These are phyloP conservation scores for Anguilla megastoma DNA, from an alignment of 2,797 vertebrate genomes.

Conservation along the genomic window DNA sequence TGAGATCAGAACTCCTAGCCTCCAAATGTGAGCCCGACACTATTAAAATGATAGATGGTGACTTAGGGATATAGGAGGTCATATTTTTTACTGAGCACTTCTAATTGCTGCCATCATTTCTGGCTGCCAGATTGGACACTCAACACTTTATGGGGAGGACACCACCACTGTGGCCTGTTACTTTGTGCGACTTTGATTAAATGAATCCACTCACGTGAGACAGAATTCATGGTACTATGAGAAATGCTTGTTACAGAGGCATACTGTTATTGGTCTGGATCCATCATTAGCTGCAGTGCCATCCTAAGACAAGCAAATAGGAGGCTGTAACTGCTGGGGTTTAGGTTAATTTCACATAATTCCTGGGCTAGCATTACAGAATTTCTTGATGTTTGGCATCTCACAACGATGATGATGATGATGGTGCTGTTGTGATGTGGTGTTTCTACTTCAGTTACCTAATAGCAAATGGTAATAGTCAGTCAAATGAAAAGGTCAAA, in stretches of 20 bases:
- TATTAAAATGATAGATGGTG: background rate
- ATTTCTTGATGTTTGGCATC: background rate
- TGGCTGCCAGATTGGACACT: background rate
- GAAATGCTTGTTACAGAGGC: background rate
- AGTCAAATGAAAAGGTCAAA: background rate
- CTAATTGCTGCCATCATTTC: slow-evolving; percentile 10
- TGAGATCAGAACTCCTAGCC: slow-evolving; percentile 2
- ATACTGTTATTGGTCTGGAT: background rate
- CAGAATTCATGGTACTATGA: background rate
- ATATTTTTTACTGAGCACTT: slow-evolving; percentile 8
- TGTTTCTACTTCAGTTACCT: background rate
- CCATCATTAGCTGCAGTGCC: background rate
- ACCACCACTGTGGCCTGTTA: background rate
- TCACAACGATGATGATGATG: background rate
- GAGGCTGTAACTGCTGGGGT: background rate
- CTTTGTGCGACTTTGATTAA: background rate
- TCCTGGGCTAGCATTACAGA: background rate
- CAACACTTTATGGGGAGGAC: background rate
- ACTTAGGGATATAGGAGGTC: background rate
- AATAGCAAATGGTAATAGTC: background rate
- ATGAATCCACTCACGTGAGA: background rate
- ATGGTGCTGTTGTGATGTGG: background rate
- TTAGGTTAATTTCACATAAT: background rate
- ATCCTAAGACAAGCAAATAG: background rate
- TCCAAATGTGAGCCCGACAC: slow-evolving; percentile 2